Percentiles rank a stretch among this genome's conserved stretches.
phyloP scores from a whole-genome alignment of 2,113 vertebrate species.

The Apodemus speciosus region DNA sequence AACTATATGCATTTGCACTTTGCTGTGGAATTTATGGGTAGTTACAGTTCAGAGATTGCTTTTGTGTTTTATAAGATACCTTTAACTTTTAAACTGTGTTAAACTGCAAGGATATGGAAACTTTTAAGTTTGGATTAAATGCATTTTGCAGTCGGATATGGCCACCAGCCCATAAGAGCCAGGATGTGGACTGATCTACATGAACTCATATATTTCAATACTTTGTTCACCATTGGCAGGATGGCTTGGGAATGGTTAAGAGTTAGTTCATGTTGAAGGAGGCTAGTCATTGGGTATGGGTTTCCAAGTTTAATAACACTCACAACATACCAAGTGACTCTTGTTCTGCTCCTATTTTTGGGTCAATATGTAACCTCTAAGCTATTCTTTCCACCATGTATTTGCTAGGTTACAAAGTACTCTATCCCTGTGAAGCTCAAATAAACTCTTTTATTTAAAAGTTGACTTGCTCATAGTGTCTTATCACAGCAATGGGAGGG shows the following conservation, averaged over 20 bases:
- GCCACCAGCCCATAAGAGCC: too few relatives aligned
- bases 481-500: not conserved
- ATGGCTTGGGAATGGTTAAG: not conserved
- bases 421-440: not conserved
- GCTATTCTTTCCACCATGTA: not conserved
- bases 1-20: not conserved
- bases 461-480: not conserved
- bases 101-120: not conserved
- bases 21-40: not conserved
- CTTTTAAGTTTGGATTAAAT: not conserved
- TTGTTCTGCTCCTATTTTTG: not conserved
- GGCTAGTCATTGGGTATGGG: not conserved
- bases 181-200: not conserved
- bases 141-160: not conserved
- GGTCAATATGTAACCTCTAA: not conserved
- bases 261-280: not conserved
- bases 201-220: not conserved
- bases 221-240: not conserved
- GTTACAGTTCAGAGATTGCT: not conserved
- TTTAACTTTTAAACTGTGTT: not conserved
- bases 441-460: not conserved
- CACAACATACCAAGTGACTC: not conserved
- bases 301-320: not conserved
- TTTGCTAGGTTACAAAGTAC: not conserved
- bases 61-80: not conserved